Percentiles rank a stretch among this genome's conserved stretches.
Evolutionary conservation across 1,140 invertebrate genomes (phyloP).

Genomic region (Prorops nasuta): DNA sequence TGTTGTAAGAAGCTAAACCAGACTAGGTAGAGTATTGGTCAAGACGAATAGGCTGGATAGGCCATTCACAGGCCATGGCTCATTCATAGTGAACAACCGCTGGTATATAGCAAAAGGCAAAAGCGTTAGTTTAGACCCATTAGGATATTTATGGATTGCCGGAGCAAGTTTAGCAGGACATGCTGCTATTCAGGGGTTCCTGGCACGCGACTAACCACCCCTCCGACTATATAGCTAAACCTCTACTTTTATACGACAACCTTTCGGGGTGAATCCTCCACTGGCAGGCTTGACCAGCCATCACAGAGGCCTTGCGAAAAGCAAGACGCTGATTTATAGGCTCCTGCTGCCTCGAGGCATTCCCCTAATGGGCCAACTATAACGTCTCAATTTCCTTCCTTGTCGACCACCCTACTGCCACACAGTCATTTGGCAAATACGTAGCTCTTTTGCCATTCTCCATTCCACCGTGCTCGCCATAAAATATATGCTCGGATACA

Average conservation of each 20-base stretch:
- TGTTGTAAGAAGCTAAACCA: constrained; percentile 4
- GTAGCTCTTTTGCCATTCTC: not conserved
- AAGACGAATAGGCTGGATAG: no score
- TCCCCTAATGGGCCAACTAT: constrained; percentile 19
- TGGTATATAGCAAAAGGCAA: constrained; percentile 29
- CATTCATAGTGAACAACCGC: constrained; percentile 9
- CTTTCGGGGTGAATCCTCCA: constrained; percentile 9
- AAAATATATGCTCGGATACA: not conserved
- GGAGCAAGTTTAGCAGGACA: constrained; percentile 4
- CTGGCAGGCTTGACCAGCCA: constrained; percentile 21
- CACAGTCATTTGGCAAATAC: no score
- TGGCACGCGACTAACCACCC: constrained; percentile 26
- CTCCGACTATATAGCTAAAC: constrained; percentile 8
- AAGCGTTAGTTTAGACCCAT: constrained; percentile 48
- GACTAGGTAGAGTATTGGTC: constrained; percentile 13
- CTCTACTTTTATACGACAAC: constrained; percentile 19
- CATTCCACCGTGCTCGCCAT: not conserved
- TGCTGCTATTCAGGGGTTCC: constrained; percentile 20
- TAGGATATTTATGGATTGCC: constrained; percentile 51
- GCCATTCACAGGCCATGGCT: constrained; percentile 8
- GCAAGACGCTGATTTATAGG: constrained; percentile 27
- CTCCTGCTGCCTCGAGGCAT: constrained; percentile 13
- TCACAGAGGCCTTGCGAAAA: constrained; percentile 14
- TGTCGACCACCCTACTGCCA: constrained; percentile 8
- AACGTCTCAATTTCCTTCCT: constrained; percentile 24